Conservation (phyloP, 1,140 invertebrate genomes). For the Eurytemora carolleeae region DNA sequence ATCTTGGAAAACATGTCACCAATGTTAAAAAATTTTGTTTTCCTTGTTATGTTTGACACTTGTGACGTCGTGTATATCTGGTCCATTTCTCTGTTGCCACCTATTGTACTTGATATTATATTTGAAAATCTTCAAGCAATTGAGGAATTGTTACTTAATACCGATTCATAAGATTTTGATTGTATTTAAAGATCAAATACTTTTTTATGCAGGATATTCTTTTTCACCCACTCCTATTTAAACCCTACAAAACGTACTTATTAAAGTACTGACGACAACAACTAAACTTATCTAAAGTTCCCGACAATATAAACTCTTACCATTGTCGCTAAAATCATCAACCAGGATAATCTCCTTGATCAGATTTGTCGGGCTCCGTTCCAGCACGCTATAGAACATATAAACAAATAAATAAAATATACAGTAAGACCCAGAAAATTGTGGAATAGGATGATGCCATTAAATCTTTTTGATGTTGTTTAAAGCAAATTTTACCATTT, state of each 20-base stretch:
- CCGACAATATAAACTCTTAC: slow-evolving; percentile 38
- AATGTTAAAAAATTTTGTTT: too few species aligned
- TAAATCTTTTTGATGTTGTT: too few species aligned
- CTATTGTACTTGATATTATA: too few species aligned
- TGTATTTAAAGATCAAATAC: not conserved
- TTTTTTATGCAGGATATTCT: not conserved
- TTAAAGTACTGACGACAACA: not conserved
- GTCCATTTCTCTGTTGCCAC: too few species aligned
- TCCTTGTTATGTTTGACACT: too few species aligned
- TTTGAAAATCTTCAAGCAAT: not conserved
- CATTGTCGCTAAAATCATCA: slow-evolving; percentile 85
- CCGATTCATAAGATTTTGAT: not conserved
- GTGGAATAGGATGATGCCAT: too few species aligned
- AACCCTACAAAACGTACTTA: not conserved
- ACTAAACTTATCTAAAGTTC: not conserved
- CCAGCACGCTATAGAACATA: slow-evolving; percentile 54
- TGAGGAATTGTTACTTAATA: not conserved
- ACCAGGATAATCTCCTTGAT: slow-evolving; percentile 94
- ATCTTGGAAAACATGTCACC: too few species aligned
- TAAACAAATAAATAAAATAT: too few species aligned
- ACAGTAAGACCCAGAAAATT: too few species aligned
- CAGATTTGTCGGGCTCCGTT: slow-evolving; percentile 75
- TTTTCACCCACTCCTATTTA: not conserved
- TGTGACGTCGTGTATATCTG: too few species aligned
- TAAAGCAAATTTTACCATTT: too few species aligned